phyloP scores from a whole-genome alignment of 2,888 invertebrate genomes.

The Geotrupes spiniger region DNA sequence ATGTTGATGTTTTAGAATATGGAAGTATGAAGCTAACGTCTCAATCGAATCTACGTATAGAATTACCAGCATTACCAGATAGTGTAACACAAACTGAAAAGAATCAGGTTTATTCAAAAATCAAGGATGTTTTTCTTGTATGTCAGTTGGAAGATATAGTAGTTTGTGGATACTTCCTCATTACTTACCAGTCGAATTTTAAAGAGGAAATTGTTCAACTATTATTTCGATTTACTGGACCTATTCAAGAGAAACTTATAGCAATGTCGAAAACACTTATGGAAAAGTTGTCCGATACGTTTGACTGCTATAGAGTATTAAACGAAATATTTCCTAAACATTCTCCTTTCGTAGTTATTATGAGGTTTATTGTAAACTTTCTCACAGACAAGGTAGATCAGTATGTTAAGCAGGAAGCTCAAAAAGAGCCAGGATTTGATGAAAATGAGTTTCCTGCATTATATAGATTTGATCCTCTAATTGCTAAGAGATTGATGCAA shows the following conservation, averaged over 20 bases:
- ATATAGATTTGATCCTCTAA: not conserved
- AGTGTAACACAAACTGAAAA: not conserved
- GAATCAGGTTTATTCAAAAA: not conserved
- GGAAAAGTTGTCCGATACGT: slow-evolving; percentile 4
- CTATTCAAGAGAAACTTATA: slow-evolving; percentile 13
- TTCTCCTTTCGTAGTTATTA: not conserved
- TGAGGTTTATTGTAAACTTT: not conserved
- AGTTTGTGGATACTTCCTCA: not conserved
- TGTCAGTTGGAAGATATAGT: not conserved
- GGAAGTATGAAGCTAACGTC: slow-evolving; percentile 32
- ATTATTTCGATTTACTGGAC: slow-evolving; percentile 8
- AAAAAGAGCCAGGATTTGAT: not conserved
- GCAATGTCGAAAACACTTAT: slow-evolving; percentile 11
- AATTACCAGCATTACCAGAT: slow-evolving; percentile 21
- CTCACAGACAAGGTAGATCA: not conserved
- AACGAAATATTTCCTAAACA: slow-evolving; percentile 15
- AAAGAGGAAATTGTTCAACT: not conserved
- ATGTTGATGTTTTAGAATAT: slow-evolving; percentile 38
- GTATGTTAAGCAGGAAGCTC: not conserved
- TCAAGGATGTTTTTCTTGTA: not conserved
- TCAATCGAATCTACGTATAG: slow-evolving; percentile 28
- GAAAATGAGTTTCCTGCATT: not conserved
- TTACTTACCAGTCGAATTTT: not conserved
- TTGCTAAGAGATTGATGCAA: not conserved
- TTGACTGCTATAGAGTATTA: slow-evolving; percentile 6